Evolutionary conservation across 2,113 vertebrate species (phyloP).

Genomic region (Hepsetus odoe): DNA sequence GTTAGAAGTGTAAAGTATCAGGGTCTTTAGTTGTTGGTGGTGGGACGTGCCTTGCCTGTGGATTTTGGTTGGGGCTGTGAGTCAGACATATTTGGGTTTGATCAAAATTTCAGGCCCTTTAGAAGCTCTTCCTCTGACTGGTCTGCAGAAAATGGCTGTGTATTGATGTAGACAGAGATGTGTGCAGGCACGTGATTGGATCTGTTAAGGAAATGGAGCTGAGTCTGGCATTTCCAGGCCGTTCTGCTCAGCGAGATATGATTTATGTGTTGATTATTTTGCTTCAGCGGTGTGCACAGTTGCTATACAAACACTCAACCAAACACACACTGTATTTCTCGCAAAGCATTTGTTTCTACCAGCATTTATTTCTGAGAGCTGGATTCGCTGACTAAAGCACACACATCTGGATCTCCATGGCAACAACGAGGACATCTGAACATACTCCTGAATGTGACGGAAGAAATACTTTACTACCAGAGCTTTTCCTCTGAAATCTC

Average conservation of each 20-base stretch:
- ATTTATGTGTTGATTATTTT: background rate
- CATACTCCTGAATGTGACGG: too few species aligned
- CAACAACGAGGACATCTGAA: background rate
- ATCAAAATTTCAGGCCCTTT: background rate
- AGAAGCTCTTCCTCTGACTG: background rate
- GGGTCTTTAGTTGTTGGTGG: background rate
- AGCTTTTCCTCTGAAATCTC: too few species aligned
- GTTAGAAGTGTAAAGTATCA: too few species aligned
- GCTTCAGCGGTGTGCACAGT: constrained; percentile 13
- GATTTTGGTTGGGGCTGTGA: too few species aligned
- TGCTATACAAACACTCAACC: constrained; percentile 34
- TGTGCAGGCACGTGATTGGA: background rate
- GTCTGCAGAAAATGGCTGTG: background rate
- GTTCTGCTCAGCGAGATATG: background rate
- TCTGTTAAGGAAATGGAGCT: background rate
- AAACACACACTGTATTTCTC: background rate
- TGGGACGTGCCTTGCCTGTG: background rate
- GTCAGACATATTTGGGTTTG: background rate
- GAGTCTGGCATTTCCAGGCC: background rate
- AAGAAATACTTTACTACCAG: background rate
- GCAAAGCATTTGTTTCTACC: constrained; percentile 2
- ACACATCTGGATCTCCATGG: background rate
- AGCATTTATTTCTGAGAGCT: background rate
- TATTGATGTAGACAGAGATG: background rate
- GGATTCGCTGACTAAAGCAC: background rate